Evolutionary conservation across 1,140 invertebrate species (phyloP).

Genomic region (Brachionus manjavacas): DNA sequence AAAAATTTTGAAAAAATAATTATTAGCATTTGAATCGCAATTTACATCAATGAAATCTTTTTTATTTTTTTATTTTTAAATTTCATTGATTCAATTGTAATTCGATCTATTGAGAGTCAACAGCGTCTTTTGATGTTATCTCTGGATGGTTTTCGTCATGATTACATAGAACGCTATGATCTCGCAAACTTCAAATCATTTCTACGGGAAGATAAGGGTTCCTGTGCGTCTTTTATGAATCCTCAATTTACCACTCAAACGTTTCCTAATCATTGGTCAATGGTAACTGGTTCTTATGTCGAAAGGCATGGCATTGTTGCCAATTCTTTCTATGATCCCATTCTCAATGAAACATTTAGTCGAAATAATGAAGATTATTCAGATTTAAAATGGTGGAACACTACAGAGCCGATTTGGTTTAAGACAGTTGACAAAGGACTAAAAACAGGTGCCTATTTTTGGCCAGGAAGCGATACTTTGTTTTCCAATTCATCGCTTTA

Average conservation of each 20-base stretch:
- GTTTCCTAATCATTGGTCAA: slow-evolving; percentile 73
- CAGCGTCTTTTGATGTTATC: slow-evolving; percentile 52
- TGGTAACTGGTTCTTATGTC: slow-evolving; percentile 71
- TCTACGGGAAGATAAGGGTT: slow-evolving; percentile 49
- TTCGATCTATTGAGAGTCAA: background rate
- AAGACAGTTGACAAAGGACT: background rate
- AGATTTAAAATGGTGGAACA: background rate
- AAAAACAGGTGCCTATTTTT: background rate
- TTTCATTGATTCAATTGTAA: no score
- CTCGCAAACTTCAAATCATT: slow-evolving; percentile 49
- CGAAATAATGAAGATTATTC: background rate
- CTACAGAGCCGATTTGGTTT: background rate
- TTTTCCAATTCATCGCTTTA: background rate
- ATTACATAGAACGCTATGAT: slow-evolving; percentile 51
- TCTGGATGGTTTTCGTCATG: slow-evolving; percentile 57
- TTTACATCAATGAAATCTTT: no score
- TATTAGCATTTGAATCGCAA: no score
- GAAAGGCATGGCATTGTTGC: slow-evolving; percentile 70
- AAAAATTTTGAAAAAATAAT: no score
- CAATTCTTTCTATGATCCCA: slow-evolving; percentile 65
- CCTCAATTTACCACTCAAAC: slow-evolving; percentile 70
- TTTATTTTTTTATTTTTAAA: no score
- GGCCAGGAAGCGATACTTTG: background rate
- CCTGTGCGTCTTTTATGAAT: slow-evolving; percentile 48
- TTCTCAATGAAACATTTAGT: slow-evolving; percentile 51